These are phyloP conservation scores for Eulemur albifrons DNA, from an alignment of 2,797 vertebrate genomes.

Conservation along the genomic window DNA sequence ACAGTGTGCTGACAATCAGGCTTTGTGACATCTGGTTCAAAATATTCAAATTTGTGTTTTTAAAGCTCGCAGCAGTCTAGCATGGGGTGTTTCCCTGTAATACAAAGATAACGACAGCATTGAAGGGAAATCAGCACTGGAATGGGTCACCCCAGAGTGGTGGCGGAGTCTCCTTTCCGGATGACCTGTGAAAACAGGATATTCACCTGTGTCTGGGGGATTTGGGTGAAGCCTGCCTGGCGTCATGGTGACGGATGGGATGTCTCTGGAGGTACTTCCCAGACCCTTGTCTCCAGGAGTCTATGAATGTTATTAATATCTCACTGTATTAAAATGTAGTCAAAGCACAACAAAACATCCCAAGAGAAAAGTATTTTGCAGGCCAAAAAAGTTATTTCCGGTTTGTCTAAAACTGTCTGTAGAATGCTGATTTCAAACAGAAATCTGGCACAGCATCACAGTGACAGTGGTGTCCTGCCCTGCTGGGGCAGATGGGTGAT, in stretches of 20 bases:
- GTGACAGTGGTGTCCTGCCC: neutral
- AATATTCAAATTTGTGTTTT: neutral
- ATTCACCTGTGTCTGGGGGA: neutral
- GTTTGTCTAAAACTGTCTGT: neutral
- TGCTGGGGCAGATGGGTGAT: neutral
- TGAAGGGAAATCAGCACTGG: neutral
- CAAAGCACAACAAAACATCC: slow-evolving; percentile 14
- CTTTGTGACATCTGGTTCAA: slow-evolving; percentile 30
- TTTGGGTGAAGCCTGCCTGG: slow-evolving; percentile 2
- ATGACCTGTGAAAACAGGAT: slow-evolving; percentile 45
- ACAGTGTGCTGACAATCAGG: slow-evolving; percentile 6
- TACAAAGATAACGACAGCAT: neutral
- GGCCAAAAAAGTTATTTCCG: slow-evolving; percentile 36
- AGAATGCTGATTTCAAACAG: neutral
- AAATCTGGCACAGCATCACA: neutral
- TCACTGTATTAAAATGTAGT: slow-evolving; percentile 14
- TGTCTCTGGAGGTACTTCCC: neutral
- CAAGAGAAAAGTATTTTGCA: slow-evolving; percentile 21
- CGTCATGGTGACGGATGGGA: neutral
- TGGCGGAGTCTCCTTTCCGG: neutral
- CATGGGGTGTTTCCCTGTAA: neutral
- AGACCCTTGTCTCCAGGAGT: neutral
- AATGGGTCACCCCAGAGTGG: neutral
- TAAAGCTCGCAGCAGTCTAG: neutral
- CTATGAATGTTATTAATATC: neutral